Base-by-base conservation (phyloP, 2,888 invertebrate genomes). In the Acleris emargana region DNA sequence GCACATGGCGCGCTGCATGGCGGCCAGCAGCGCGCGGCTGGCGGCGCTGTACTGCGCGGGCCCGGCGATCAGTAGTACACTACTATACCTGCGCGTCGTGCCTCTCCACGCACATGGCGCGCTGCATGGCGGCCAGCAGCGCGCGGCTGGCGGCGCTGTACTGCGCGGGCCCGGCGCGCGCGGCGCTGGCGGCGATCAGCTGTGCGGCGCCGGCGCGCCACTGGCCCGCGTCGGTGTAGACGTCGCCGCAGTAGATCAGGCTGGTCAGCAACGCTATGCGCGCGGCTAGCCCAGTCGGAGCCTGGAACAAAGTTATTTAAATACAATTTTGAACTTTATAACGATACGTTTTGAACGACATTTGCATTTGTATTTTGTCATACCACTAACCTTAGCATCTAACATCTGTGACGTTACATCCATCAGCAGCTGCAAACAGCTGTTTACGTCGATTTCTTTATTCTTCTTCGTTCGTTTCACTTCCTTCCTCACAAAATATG, bases 351-450 rank as follows among this genome's bases (percentile, higher is more conserved):
- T n/a, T n/a, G n/a, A n/a, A n/a, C n/a, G n/a, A n/a, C n/a, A n/a
- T n/a, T 7, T 28, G 25, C 25, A 25, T 25, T 5, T 25, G 25
- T 5, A 28, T 28, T 25, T 28, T 28, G 28, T 1, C 28, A 28
- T 38, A 38, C 13, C 32, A 62, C 68, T 50, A 73, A 91, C 93
- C 82, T 92, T 91, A 0, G 91, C 87, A 45, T 91, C 90, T 63
- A 92, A 69, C 92, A 94, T 94, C 76, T 98, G 97, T 1, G 96
- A 94, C 72, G 97, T 97, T 42, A 99, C 94, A 84, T 99, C 99
- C 83, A 98, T 94, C 18, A 99, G 93, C 80, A 99, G 96, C 82
- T 98, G 97, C 60, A 99, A 88, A 87, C 99, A 99, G 67, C 99
- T 99, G 83, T 97, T 96, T 38, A 98, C 93, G 87, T 99, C 99